Percentiles rank a stretch among this genome's conserved stretches.
Conservation (phyloP, 37 sponge, comb jelly and placozoan species). For the Spongilla lacustris region DNA sequence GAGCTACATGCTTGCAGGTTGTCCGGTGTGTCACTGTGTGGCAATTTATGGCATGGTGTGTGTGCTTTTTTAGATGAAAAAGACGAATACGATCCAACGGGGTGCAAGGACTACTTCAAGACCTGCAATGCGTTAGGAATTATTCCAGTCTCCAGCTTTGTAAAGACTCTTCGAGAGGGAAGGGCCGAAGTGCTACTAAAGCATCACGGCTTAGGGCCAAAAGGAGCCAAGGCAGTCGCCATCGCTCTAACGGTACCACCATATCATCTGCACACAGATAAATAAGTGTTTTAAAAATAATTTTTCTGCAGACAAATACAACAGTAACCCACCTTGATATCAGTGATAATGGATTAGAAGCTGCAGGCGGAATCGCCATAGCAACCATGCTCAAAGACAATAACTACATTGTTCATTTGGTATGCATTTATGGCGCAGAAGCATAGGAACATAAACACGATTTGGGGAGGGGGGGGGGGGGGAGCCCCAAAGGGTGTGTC, state of each 20-base stretch:
- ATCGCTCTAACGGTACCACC: constrained; percentile 73
- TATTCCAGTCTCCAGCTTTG: constrained; percentile 87
- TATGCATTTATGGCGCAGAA: background rate
- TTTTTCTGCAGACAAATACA: constrained; percentile 79
- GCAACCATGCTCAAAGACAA: constrained; percentile 97
- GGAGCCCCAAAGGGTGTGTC: no score
- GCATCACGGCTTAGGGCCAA: constrained; percentile 93
- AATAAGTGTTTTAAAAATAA: background rate
- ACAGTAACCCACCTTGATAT: constrained; percentile 83
- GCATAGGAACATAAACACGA: no score
- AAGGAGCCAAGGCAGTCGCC: constrained; percentile 94
- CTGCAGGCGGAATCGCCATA: constrained; percentile 84
- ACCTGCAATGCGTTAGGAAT: constrained; percentile 81
- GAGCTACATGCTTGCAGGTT: no score
- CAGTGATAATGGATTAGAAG: constrained; percentile 89
- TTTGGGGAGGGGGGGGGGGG: no score
- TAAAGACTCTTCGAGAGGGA: constrained; percentile 48
- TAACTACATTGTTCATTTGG: constrained; percentile 91
- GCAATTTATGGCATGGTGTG: no score
- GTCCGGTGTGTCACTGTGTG: no score
- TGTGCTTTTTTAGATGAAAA: constrained; percentile 75
- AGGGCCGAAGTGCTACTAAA: constrained; percentile 68
- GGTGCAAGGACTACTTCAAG: constrained; percentile 76
- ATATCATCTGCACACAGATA: background rate
- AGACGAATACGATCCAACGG: constrained; percentile 89